Evolutionary conservation across 2,797 vertebrate genomes (phyloP), one percentile per base, ranked within the genome.

Genomic region (Diplodus puntazzo): DNA sequence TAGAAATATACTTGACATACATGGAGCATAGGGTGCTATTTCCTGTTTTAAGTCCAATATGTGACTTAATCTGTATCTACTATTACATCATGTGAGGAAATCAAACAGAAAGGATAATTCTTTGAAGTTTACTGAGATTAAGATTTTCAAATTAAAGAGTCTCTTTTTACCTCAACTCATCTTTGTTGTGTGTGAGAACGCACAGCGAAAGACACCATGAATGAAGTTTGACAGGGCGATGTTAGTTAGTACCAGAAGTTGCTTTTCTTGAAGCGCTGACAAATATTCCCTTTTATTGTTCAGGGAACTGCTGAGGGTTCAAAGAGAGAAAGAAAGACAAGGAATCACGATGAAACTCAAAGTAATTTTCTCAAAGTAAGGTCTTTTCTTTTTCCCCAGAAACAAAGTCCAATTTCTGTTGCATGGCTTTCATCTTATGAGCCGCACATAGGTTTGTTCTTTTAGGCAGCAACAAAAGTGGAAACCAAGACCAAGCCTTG

Each of bases 401-500:
- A 54, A 39, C 34, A 75, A 34, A 27, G 34, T 62, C 20, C 34
- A 13, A 18, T 18, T 60, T 67, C 59, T 46, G 7, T 25, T 0
- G 2, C 60, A 30, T 42, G 18, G 10, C 45, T 74, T 60, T 65
- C n/a, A 52, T 75, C 39, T 52, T 59, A 72, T 63, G 23, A 49
- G 49, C 25, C 48, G 42, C 45, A 13, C 53, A 46, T 23, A 45
- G 60, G 27, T 57, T 71, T 20, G 20, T 73, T 67, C 21, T 76
- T 83, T 75, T 23, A 27, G 25, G 54, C 20, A 1, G 50, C 1
- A 18, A 18, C 48, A 30, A 76, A 27, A 74, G 73, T 76, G 48
- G 49, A 52, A 75, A 64, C 75, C 43, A 59, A 64, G 87, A 76
- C 58, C 52, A 77, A 43, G 54, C 23, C 83, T 67, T 68, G 62